Evolutionary conservation across 2,113 vertebrate species (phyloP), one percentile per base, ranked within the genome.

Genomic region (Budorcas taxicolor): DNA sequence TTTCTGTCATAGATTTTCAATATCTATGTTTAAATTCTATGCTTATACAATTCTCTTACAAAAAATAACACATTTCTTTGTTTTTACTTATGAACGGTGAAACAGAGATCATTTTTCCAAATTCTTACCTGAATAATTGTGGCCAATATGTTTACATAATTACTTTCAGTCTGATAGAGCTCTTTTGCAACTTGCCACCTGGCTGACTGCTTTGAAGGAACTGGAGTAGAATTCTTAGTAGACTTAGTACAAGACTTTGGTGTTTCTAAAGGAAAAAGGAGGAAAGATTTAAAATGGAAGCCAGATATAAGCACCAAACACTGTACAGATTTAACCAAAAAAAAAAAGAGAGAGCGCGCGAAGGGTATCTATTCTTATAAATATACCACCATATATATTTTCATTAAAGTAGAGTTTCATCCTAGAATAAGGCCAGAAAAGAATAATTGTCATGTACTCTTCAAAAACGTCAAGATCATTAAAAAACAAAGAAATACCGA

Each of bases 161-260:
- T 99, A 98, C 99, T 99, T 98, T 99, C 99, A 4, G 99, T 99
- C 98, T 99, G 99, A 99, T 99, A 99, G 58, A 99, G 99, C 96
- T 99, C 99, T 98, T 99, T 99, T 96, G 99, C 99, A 98, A 99
- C 99, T 97, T 99, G 99, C 99, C 99, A 99, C 94, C 99, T 99
- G 55, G 99, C 99, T 55, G 99, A 99, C 98, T 99, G 99, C 98
- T 99, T 99, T 84, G 98, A 88, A 67, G 99, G 98, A 90, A 99
- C 97, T 1, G 99, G 99, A 90, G 99, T 99, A 2, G 99, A 99
- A 97, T 99, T 99, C 99, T 99, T 99, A 55, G 99, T 99, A 47
- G 99, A 98, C 95, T 99, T 99, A 13, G 98, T 95, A 95, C 98
- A 99, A 94, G 99, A 98, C 81, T 99, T 99, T 7, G 99, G 99